Percentiles rank a stretch among this genome's conserved stretches.
These are phyloP conservation scores for Philypnodon macrostomus DNA, from an alignment of 2,797 vertebrate genomes.

Conservation along the genomic window DNA sequence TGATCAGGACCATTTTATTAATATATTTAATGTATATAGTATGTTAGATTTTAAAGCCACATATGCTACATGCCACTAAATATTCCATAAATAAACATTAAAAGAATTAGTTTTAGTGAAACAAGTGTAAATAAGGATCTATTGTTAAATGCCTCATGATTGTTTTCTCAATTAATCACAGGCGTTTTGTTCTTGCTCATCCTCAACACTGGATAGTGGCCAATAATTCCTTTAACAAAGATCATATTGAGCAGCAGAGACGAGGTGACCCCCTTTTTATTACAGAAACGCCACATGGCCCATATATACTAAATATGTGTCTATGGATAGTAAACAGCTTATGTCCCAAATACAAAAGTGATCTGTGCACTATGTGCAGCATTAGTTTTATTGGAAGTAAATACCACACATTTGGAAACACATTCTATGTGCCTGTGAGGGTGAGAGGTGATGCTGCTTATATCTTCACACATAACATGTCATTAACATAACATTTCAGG, in stretches of 20 bases:
- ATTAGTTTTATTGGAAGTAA: slow-evolving; percentile 27
- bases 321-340: slow-evolving; percentile 35
- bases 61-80: no score
- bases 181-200: slow-evolving; percentile 70
- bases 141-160: slow-evolving; percentile 59
- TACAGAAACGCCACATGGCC: slow-evolving; percentile 46
- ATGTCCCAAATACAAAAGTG: slow-evolving; percentile 2
- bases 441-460: no score
- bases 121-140: slow-evolving; percentile 17
- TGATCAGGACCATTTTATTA: no score
- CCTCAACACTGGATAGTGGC: slow-evolving; percentile 52
- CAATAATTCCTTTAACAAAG: slow-evolving; percentile 72
- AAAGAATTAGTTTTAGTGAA: slow-evolving; percentile 3
- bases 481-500: no score
- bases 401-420: slow-evolving; percentile 4
- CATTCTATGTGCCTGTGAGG: no score
- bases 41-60: not conserved
- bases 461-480: no score
- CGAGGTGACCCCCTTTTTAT: slow-evolving; percentile 65
- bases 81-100: slow-evolving; percentile 1
- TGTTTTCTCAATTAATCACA: slow-evolving; percentile 71
- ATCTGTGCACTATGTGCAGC: slow-evolving; percentile 1
- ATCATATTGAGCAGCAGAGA: slow-evolving; percentile 62
- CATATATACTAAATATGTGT: slow-evolving; percentile 51
- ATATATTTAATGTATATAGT: not conserved